Percentiles rank a stretch among this genome's conserved stretches.
Evolutionary conservation across 1,140 invertebrate species (phyloP).

Genomic region (Anthonomus grandis): DNA sequence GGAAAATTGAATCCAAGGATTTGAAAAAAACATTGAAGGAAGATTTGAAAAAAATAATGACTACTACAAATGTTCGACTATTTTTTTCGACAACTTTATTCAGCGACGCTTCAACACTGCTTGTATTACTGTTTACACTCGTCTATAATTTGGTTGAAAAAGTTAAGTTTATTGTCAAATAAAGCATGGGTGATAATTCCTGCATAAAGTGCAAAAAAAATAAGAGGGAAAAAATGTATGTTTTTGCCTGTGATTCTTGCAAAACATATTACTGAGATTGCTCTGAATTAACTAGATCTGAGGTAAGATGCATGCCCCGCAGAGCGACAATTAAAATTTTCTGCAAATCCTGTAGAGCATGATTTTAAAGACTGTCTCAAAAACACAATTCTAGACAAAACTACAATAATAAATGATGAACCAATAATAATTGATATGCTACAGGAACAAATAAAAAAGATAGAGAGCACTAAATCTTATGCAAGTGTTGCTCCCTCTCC

Average conservation of each 20-base stretch:
- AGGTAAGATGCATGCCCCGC: conserved; percentile 6
- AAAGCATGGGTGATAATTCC: neutral
- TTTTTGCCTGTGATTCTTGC: conserved; percentile 5
- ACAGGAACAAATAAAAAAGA: conserved; percentile 1
- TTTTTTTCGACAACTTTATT: too few species aligned
- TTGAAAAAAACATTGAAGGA: too few species aligned
- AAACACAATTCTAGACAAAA: too few species aligned
- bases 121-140: too few species aligned
- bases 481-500: conserved; percentile 3
- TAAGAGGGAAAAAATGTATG: neutral
- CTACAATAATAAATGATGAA: conserved; percentile 1
- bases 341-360: neutral
- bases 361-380: neutral
- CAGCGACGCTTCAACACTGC: too few species aligned
- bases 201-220: neutral
- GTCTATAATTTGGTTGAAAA: too few species aligned
- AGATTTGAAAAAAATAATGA: too few species aligned
- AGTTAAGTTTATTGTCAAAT: too few species aligned
- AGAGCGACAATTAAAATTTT: neutral
- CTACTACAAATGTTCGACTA: too few species aligned
- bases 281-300: too few species aligned
- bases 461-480: neutral
- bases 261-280: too few species aligned
- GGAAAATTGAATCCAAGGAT: too few species aligned
- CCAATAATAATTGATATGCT: conserved; percentile 6